Evolutionary conservation across 2,113 vertebrate species (phyloP).

Genomic region (Oncorhynchus gorbuscha): DNA sequence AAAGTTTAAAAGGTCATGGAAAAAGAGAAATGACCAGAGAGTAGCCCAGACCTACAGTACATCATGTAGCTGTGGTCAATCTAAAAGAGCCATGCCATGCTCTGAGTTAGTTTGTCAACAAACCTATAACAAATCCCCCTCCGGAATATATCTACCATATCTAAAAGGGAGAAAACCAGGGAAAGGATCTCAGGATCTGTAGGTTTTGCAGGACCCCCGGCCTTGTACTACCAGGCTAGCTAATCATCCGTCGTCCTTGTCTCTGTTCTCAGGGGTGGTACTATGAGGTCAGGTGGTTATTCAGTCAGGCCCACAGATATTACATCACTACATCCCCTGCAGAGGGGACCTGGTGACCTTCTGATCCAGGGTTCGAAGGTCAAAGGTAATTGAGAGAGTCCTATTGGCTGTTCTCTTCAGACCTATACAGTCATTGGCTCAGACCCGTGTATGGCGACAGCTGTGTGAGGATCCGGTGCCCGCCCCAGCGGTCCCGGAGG

Average conservation of each 20-base stretch:
- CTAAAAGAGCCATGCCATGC: conserved; percentile 29
- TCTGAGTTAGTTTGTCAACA: conserved; percentile 5
- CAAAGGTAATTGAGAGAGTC: not conserved
- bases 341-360: conserved; percentile 12
- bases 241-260: conserved; percentile 34
- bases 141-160: not conserved
- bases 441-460: conserved; percentile 88
- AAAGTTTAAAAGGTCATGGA: conserved; percentile 59
- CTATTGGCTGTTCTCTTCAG: conserved; percentile 30
- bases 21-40: conserved; percentile 47
- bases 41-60: conserved; percentile 36
- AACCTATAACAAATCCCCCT: not conserved
- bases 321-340: conserved; percentile 29
- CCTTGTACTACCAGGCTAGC: conserved; percentile 9
- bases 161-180: not conserved
- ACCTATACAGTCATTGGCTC: conserved; percentile 60
- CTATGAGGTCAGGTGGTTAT: conserved; percentile 70
- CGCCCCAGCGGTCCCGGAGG: conserved; percentile 59
- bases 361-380: conserved; percentile 33
- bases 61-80: conserved; percentile 33
- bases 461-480: conserved; percentile 77
- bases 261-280: conserved; percentile 48
- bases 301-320: conserved; percentile 53
- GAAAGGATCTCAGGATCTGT: conserved; percentile 1
- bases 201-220: conserved; percentile 23